Base-by-base conservation (phyloP, 2,888 invertebrate genomes). In the Oscheius sp. region DNA sequence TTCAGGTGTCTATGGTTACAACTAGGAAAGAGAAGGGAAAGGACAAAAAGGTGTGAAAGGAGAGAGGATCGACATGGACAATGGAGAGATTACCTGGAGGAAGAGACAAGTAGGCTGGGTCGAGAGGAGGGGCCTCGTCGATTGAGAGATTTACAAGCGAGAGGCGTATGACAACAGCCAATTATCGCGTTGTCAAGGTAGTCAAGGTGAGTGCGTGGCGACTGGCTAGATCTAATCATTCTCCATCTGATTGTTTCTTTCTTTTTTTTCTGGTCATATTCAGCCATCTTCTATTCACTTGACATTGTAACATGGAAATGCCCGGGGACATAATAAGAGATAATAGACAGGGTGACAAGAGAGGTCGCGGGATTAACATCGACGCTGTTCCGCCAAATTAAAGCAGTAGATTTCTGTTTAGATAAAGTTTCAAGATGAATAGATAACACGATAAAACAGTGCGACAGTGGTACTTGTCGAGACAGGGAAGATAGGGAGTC, bases 361-460 rank as follows among this genome's bases (percentile, higher is more conserved):
- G n/a, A n/a, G n/a, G n/a, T n/a, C n/a, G n/a, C n/a, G n/a, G n/a
- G n/a, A n/a, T n/a, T n/a, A n/a, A n/a, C n/a, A 33, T 54, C 36
- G 54, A 54, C 24, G 54, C 54, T 36, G 54, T 54, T 54, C 54
- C 54, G 54, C 54, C 54, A 54, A 54, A 54, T 54, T 36, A 36
- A 54, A 54, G 32, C 32, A 36, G n/a, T 17, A 54, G 54, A 54
- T 54, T 54, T 54, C 54, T 17, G 54, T 54, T 54, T 36, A 33
- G 54, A 54, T 54, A 54, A 54, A 9, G 20, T 2, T n/a, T n/a
- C n/a, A n/a, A n/a, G n/a, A n/a, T n/a, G n/a, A n/a, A n/a, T n/a
- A n/a, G n/a, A n/a, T n/a, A n/a, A n/a, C n/a, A n/a, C n/a, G n/a
- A n/a, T n/a, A n/a, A n/a, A n/a, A n/a, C n/a, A n/a, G n/a, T n/a